A percentile compares a stretch with the other conserved stretches of the same genome.
These are phyloP conservation scores for Columbina picui DNA, from an alignment of 2,113 vertebrate species.

Conservation along the genomic window DNA sequence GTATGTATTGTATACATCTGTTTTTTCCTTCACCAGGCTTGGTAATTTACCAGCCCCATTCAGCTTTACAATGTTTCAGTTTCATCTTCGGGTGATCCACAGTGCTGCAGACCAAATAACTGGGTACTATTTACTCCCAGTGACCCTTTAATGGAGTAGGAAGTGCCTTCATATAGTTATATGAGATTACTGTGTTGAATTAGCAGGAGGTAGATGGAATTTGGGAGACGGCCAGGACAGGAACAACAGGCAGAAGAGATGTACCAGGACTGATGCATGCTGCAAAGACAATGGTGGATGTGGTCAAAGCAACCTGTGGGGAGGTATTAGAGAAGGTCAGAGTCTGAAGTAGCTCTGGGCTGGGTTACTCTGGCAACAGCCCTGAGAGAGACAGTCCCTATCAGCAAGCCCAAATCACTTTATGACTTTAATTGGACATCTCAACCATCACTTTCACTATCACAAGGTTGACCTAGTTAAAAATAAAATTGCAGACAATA, in stretches of 20 bases:
- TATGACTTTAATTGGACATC: neutral
- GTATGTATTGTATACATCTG: neutral
- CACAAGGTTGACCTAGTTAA: neutral
- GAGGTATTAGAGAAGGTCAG: neutral
- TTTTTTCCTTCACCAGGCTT: neutral
- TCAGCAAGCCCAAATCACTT: neutral
- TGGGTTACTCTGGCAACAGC: neutral
- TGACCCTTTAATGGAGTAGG: neutral
- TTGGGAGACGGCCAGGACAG: neutral
- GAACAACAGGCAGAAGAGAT: neutral
- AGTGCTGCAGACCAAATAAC: neutral
- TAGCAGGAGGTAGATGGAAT: neutral
- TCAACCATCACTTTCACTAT: neutral
- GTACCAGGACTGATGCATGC: neutral
- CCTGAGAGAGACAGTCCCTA: neutral
- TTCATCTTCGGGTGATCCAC: neutral
- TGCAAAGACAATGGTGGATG: neutral
- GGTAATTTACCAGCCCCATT: neutral
- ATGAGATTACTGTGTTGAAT: neutral
- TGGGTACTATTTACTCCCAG: neutral
- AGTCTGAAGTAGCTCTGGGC: neutral
- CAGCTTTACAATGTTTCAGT: neutral
- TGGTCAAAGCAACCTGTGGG: neutral
- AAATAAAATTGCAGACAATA: neutral
- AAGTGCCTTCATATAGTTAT: neutral